Conservation (phyloP, 2,797 vertebrate species). For the Artibeus jamaicensis region DNA sequence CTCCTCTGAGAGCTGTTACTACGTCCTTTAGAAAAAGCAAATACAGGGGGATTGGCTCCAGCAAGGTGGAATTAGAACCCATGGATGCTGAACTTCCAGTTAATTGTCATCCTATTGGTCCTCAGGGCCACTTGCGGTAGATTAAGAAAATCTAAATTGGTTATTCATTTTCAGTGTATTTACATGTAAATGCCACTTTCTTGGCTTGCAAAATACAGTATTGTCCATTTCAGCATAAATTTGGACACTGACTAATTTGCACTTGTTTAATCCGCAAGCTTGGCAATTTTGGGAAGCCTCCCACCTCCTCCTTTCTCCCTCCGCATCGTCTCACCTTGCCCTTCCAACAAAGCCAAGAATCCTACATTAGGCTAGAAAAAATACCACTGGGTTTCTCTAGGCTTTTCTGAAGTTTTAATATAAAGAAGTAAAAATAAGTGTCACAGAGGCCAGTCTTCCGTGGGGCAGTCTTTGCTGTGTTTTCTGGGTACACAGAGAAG, state of each 20-base stretch:
- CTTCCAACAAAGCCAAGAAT: background rate
- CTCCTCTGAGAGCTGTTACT: background rate
- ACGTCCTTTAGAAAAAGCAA: background rate
- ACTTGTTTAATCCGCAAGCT: conserved; percentile 51
- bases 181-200: conserved; percentile 27
- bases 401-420: conserved; percentile 28
- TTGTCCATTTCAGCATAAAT: conserved; percentile 42
- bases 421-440: background rate
- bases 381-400: conserved; percentile 1
- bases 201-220: conserved; percentile 46
- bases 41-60: background rate
- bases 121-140: background rate
- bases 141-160: conserved; percentile 52
- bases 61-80: background rate
- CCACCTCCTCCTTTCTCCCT: background rate
- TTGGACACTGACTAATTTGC: conserved; percentile 58
- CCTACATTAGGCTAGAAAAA: conserved; percentile 38
- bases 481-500: background rate
- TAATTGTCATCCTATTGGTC: conserved; percentile 5
- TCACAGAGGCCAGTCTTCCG: background rate
- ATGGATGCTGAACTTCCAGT: background rate
- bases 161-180: conserved; percentile 47
- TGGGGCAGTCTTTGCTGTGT: background rate
- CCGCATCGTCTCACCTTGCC: background rate
- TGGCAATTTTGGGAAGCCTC: conserved; percentile 47